Base-by-base conservation (phyloP, 1,140 invertebrate genomes). In the Plodia interpunctella region DNA sequence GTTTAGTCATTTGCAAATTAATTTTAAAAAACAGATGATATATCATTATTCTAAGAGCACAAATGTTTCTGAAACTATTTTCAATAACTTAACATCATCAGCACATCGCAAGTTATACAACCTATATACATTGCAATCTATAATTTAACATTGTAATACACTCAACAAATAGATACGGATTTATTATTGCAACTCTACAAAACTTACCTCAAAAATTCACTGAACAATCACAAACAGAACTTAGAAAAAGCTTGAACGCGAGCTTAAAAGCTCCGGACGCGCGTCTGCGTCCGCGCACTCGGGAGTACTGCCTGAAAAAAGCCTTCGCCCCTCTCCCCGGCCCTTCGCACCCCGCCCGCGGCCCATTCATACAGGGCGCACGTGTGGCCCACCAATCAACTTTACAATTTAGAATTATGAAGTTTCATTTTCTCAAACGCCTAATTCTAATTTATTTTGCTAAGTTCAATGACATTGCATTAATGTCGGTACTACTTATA, bases 221-320 rank as follows among this genome's bases (percentile, higher is more conserved):
- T 44, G 38, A 44, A 44, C 38, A 44, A 44, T 32, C 30, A 44
- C 38, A 15, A 15, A 15, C 38, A 15, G 13, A 44, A 44, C n/a
- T 44, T 44, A 44, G 38, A 13, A 15, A 44, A 44, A 44, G 13
- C 38, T 44, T 44, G 38, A 44, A 15, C 38, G 38, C 13, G n/a
- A 44, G 38, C 38, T 44, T 44, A 44, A 44, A 59, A 68, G 65
- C 62, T 62, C 64, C 60, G 69, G 63, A 76, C 83, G 76, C 69
- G 74, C 77, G 74, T 61, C 68, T 66, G 60, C 72, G 60, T 58
- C 64, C 71, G 78, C 76, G 76, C 60, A 58, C 66, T 67, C 66
- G 57, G 55, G 65, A 44, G 66, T 65, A 85, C 83, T 88, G 83
- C 80, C 85, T 85, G 83, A 86, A 88, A 85, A 85, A 88, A 84